Base-by-base conservation (phyloP, 2,113 vertebrate genomes). In the Albula glossodonta region DNA sequence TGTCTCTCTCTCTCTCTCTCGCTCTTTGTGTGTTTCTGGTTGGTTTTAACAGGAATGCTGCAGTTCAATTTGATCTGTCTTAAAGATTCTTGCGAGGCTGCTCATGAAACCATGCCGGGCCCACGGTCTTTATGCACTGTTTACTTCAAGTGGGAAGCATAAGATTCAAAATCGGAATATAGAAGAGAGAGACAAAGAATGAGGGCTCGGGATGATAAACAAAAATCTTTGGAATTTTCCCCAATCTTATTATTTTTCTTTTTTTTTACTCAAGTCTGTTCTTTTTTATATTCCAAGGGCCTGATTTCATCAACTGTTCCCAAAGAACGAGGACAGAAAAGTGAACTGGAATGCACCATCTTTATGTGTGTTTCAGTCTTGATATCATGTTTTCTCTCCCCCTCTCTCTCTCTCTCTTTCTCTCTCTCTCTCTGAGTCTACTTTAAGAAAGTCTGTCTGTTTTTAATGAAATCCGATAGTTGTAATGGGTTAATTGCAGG, bases 381-480 rank as follows among this genome's bases (percentile, higher is more conserved):
- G 84, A 84, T 84, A 83, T 57, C 57, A 19, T 8, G 25, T 52
- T 80, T 78, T 84, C 1, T 86, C 17, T 74, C 80, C 22, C 52
- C 19, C 94, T 95, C 92, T 93, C 93, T 41, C 31, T 41, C 52
- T 15, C 94, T 95, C 92, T 93, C 93, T 41, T 41, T 41, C 31
- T 41, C 31, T 41, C 31, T 41, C 31, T 41, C 31, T 41, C 31
- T 95, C 89, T 90, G 94, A 94, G 93, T 95, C 92, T 94, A 94
- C 92, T 90, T 93, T 92, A 95, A 94, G 94, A 96, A 93, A 91
- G 93, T 94, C 95, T 95, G 95, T 96, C 94, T 96, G 95, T 93
- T 96, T 96, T 96, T 93, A 95, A 96, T 96, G 93, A 96, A 97
- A 96, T 90, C 86, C 92, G 93, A 95, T 96, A 92, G 91, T 91